Percentiles rank a stretch among this genome's conserved stretches.
Conservation (phyloP, 1,140 invertebrate genomes). For the Agrypnia vestita region DNA sequence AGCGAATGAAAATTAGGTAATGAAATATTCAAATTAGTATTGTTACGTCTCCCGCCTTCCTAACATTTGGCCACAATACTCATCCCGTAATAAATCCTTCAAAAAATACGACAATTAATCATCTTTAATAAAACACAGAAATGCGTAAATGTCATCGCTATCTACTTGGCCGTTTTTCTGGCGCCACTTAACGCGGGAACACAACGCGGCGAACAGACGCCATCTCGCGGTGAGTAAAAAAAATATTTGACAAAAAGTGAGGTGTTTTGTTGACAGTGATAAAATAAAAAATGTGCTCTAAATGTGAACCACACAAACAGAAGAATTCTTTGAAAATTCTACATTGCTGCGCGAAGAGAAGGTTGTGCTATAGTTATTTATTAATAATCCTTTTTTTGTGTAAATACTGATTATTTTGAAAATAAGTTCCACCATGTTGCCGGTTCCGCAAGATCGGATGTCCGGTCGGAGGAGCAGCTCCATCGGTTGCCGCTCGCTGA, state of each 20-base stretch:
- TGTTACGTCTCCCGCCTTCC: background rate
- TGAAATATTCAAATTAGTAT: too few species aligned
- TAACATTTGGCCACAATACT: conserved; percentile 15
- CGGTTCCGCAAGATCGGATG: conserved; percentile 72
- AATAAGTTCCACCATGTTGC: conserved; percentile 62
- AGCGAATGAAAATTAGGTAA: too few species aligned
- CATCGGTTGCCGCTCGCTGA: conserved; percentile 74
- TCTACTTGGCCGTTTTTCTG: conserved; percentile 18
- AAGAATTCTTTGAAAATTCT: background rate
- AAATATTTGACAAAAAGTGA: conserved; percentile 4
- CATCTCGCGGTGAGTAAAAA: conserved; percentile 7
- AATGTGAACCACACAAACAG: background rate
- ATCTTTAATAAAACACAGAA: conserved; percentile 36
- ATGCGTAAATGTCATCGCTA: conserved; percentile 24
- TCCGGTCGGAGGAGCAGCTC: conserved; percentile 74
- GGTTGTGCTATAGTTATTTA: background rate
- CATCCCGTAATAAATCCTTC: conserved; percentile 32
- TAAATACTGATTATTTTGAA: background rate
- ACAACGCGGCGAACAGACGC: background rate
- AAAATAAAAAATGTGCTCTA: background rate
- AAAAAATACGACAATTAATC: conserved; percentile 43
- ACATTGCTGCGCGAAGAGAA: too few species aligned
- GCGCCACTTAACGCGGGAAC: background rate
- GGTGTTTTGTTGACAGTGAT: background rate
- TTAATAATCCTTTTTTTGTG: background rate